Evolutionary conservation across 2,797 vertebrate species (phyloP), one percentile per base, ranked within the genome.

Genomic region (Yasuhikotakia modesta): DNA sequence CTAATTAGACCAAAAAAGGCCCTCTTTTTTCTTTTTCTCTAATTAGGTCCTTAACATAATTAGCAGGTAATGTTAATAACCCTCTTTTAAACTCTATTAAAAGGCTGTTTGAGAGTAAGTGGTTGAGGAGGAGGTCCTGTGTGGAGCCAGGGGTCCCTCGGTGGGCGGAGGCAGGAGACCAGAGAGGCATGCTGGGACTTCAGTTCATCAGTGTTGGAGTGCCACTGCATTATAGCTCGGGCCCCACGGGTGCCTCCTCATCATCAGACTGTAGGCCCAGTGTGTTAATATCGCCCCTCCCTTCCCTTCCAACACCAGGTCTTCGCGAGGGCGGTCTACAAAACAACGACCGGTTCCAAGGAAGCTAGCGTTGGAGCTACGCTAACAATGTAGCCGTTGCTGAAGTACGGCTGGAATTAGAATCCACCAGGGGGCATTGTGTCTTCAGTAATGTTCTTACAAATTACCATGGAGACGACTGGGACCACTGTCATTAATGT

Each of bases 21-120:
- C 81, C 76, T 43, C 90, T 92, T 92, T 90, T 89, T 80, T 78
- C 87, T 89, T 87, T 88, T 89, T 91, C 86, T 80, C 94, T 98
- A 97, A 99, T 98, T 96, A 97, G 95, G 92, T 96, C 93, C 95
- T 96, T 95, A 96, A 95, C 94, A 95, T 96, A 96, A 98, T 96
- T 96, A 95, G 93, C 94, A 95, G 94, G 95, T 97, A 93, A 95
- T 96, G 95, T 94, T 95, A 96, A 97, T 98, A 97, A 96, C 94
- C 94, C 94, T 94, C 93, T 95, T 99, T 96, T 93, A 92, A 93
- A 93, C 91, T 87, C 92, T 93, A 93, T 93, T 94, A 93, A 92
- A 92, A 93, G 89, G 90, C 90, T 90, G 91, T 93, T 93, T 91
- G 88, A 88, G 90, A 92, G 88, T 89, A 91, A 93, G 90, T 89